A percentile compares a stretch with the other conserved stretches of the same genome.
Conservation (phyloP, 1,140 invertebrate genomes). For the Ericerus pela region DNA sequence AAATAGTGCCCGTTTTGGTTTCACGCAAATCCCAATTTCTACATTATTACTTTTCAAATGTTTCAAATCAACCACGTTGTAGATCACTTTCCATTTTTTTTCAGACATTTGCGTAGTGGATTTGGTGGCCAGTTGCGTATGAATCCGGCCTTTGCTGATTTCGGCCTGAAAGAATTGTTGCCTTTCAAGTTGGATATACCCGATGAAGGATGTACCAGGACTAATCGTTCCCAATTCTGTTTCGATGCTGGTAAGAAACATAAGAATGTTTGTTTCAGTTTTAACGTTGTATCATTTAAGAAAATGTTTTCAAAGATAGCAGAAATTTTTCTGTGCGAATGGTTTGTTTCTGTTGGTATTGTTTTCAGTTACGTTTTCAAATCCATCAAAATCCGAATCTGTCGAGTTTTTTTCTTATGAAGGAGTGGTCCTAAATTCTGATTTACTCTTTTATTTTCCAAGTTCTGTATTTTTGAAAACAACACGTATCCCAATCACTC, state of each 20-base stretch:
- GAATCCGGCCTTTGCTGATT: conserved; percentile 76
- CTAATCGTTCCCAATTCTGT: conserved; percentile 74
- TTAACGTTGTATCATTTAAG: not conserved
- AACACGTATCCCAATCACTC: too few relatives aligned
- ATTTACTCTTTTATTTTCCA: too few relatives aligned
- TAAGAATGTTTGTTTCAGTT: not conserved
- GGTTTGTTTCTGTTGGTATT: too few relatives aligned
- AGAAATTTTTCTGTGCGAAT: too few relatives aligned
- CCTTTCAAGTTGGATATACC: conserved; percentile 77
- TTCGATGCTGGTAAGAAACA: conserved; percentile 86
- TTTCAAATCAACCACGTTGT: not conserved
- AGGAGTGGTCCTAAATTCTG: too few relatives aligned
- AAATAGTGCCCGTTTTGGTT: too few relatives aligned
- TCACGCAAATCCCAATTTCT: not conserved
- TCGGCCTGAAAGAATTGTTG: conserved; percentile 72
- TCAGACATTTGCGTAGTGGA: conserved; percentile 56
- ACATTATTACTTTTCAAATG: not conserved
- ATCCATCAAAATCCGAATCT: too few relatives aligned
- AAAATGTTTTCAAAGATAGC: too few relatives aligned
- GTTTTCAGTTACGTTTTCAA: too few relatives aligned
- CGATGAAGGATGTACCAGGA: conserved; percentile 77
- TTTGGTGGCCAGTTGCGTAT: conserved; percentile 63
- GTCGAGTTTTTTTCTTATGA: too few relatives aligned
- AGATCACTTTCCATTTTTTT: conserved; percentile 10
- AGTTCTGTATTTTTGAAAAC: too few relatives aligned